These are phyloP conservation scores for Platynereis dumerilii DNA, from an alignment of 2,888 invertebrate genomes.

Conservation along the genomic window DNA sequence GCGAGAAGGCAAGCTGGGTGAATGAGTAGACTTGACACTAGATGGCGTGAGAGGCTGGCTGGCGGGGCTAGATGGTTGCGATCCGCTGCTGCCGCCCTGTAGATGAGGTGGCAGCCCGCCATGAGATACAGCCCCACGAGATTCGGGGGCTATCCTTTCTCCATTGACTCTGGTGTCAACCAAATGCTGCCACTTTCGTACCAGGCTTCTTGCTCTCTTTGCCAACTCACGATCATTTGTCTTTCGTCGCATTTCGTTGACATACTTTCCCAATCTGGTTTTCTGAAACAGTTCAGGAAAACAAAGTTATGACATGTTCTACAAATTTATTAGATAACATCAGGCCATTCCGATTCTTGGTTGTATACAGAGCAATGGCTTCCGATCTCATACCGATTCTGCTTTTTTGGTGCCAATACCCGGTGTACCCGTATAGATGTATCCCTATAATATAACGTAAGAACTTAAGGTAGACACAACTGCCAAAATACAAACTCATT, in stretches of 20 bases:
- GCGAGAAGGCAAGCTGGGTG: conserved; percentile 29
- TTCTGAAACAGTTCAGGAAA: conserved; percentile 74
- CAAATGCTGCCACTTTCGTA: conserved; percentile 90
- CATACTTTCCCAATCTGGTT: conserved; percentile 91
- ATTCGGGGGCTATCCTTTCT: conserved; percentile 41
- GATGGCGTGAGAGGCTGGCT: conserved; percentile 34
- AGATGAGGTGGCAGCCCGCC: conserved; percentile 8
- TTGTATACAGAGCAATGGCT: too few species aligned
- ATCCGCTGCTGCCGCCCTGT: conserved; percentile 24
- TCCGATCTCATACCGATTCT: too few species aligned
- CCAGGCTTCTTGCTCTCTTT: conserved; percentile 86
- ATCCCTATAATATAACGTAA: too few species aligned
- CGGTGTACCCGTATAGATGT: too few species aligned
- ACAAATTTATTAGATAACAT: too few species aligned
- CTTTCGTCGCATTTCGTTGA: conserved; percentile 88
- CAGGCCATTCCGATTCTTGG: too few species aligned
- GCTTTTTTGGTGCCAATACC: too few species aligned
- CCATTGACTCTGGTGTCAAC: conserved; percentile 64
- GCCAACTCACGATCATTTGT: conserved; percentile 84
- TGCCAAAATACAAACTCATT: too few species aligned
- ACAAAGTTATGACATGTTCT: too few species aligned
- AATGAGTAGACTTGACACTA: conserved; percentile 33
- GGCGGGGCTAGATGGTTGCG: conserved; percentile 46
- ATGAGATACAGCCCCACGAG: neutral
- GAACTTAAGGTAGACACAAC: too few species aligned